A percentile compares a stretch with the other conserved stretches of the same genome.
These are phyloP conservation scores for Leptarthrus brevirostris DNA, from an alignment of 2,888 invertebrate genomes.

Conservation along the genomic window DNA sequence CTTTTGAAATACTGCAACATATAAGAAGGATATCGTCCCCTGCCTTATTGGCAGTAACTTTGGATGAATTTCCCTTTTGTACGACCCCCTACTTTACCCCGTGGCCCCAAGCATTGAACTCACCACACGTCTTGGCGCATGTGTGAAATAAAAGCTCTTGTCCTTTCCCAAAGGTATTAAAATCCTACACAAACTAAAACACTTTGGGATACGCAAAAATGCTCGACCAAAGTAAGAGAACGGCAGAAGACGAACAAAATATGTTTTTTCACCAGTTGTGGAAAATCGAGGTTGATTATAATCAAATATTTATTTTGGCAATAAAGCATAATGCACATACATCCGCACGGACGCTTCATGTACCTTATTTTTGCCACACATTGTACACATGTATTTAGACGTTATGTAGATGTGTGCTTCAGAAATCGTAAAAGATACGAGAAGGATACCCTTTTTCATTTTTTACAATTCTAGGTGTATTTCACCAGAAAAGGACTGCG, in stretches of 20 bases:
- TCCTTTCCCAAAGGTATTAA: not conserved
- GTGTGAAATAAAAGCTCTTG: not conserved
- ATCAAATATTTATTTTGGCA: constrained; percentile 54
- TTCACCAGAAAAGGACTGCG: not conserved
- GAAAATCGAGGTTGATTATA: constrained; percentile 53
- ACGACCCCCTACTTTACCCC: not conserved
- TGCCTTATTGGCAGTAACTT: not conserved
- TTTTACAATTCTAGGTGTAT: not conserved
- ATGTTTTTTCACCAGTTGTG: constrained; percentile 52
- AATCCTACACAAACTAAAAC: not conserved
- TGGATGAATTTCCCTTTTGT: constrained; percentile 27
- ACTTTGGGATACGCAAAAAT: constrained; percentile 1
- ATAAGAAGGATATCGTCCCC: constrained; percentile 29
- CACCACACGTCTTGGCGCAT: constrained; percentile 1
- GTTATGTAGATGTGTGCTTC: too few species aligned
- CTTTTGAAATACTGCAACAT: constrained; percentile 39
- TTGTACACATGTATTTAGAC: not conserved
- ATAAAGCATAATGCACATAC: constrained; percentile 50
- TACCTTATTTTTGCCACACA: not conserved
- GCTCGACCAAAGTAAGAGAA: constrained; percentile 12
- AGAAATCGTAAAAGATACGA: too few species aligned
- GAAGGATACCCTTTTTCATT: too few species aligned
- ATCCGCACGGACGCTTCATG: not conserved
- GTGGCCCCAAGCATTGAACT: not conserved
- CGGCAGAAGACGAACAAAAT: constrained; percentile 32